Evolutionary conservation across 2,113 vertebrate species (phyloP).

Genomic region (Notechis scutatus): DNA sequence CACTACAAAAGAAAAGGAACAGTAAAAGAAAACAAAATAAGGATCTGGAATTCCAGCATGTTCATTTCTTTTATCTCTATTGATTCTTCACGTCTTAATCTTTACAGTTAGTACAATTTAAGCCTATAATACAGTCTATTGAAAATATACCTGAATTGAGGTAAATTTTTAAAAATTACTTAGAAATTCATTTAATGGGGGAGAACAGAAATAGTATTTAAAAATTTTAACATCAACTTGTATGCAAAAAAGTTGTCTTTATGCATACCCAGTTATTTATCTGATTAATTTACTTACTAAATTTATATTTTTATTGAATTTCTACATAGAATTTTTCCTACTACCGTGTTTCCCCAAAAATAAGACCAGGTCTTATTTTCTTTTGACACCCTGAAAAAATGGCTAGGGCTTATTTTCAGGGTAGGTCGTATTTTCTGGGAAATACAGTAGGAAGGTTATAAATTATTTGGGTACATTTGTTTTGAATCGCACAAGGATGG

Average conservation of each 20-base stretch:
- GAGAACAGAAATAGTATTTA: background rate
- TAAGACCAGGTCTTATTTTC: too few species aligned
- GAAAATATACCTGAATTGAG: background rate
- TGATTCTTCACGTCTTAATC: background rate
- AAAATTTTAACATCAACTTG: background rate
- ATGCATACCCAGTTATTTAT: background rate
- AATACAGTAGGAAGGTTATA: background rate
- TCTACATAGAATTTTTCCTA: background rate
- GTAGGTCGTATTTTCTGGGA: too few species aligned
- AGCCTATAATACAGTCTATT: background rate
- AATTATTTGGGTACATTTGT: background rate
- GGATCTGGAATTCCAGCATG: background rate
- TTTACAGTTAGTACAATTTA: background rate
- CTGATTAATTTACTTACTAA: background rate
- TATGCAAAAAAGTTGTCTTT: background rate
- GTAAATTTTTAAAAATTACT: background rate
- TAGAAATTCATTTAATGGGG: background rate
- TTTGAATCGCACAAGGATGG: background rate
- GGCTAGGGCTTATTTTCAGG: too few species aligned
- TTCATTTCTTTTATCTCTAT: background rate
- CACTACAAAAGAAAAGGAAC: background rate
- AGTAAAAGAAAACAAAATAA: background rate
- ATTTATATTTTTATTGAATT: background rate
- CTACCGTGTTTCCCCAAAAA: background rate
- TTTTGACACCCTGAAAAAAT: too few species aligned